Conservation (phyloP, 2,888 invertebrate species). For the Myopa testacea region DNA sequence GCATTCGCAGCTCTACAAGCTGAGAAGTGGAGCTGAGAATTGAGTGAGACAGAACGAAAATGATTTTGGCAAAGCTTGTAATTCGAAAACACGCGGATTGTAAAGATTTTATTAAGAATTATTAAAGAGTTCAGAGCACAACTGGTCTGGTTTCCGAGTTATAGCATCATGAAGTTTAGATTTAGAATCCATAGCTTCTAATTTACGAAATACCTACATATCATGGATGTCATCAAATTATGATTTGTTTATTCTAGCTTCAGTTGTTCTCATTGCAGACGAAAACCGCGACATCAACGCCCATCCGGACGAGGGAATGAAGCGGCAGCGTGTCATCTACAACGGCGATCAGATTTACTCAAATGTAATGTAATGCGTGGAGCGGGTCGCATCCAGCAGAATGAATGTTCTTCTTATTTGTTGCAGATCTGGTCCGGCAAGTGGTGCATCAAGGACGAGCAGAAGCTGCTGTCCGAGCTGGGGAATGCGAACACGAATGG, state of each 20-base stretch:
- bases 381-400: neutral
- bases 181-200: no score
- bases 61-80: no score
- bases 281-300: constrained; percentile 90
- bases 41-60: no score
- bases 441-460: constrained; percentile 93
- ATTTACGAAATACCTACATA: no score
- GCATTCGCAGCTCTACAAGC: no score
- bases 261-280: constrained; percentile 72
- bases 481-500: constrained; percentile 72
- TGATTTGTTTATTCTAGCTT: neutral
- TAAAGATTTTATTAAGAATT: no score
- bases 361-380: constrained; percentile 74
- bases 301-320: constrained; percentile 88
- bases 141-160: no score
- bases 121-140: no score
- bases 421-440: constrained; percentile 85
- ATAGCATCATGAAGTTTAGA: no score
- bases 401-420: neutral
- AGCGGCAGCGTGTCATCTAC: constrained; percentile 88
- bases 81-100: no score
- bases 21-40: no score
- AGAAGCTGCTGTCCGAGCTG: constrained; percentile 86
- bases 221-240: no score
- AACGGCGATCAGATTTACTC: constrained; percentile 91